phyloP scores from a whole-genome alignment of 2,113 vertebrate species.

The Orcinus orca region DNA sequence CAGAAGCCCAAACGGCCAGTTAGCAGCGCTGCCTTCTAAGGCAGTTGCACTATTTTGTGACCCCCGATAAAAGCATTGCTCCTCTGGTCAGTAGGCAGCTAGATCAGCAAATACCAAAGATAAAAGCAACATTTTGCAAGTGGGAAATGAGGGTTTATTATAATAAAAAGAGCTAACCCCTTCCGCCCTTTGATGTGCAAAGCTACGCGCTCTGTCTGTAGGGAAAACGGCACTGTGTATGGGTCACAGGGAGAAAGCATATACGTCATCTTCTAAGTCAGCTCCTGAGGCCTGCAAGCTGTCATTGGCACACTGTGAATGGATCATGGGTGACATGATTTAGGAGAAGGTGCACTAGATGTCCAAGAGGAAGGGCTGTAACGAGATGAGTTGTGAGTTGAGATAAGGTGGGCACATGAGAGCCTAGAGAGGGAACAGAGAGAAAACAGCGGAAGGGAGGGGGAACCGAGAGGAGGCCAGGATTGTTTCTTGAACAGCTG shows the following conservation, averaged over 20 bases:
- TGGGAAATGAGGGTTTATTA: neutral
- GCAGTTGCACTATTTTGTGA: neutral
- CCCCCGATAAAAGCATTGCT: neutral
- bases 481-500: neutral
- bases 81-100: neutral
- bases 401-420: neutral
- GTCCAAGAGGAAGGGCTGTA: neutral
- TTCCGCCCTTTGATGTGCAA: neutral
- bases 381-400: neutral
- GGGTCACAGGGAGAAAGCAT: neutral
- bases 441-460: neutral
- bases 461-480: neutral
- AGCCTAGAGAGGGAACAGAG: neutral
- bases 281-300: neutral
- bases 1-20: fast-evolving
- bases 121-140: neutral
- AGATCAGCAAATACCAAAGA: neutral
- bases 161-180: neutral
- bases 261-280: neutral
- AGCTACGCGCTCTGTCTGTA: neutral
- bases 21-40: neutral
- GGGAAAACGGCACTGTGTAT: neutral
- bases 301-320: neutral
- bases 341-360: neutral
- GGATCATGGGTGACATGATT: neutral